Evolutionary conservation across 1,140 invertebrate species (phyloP).

Genomic region (Mylabris phalerata): DNA sequence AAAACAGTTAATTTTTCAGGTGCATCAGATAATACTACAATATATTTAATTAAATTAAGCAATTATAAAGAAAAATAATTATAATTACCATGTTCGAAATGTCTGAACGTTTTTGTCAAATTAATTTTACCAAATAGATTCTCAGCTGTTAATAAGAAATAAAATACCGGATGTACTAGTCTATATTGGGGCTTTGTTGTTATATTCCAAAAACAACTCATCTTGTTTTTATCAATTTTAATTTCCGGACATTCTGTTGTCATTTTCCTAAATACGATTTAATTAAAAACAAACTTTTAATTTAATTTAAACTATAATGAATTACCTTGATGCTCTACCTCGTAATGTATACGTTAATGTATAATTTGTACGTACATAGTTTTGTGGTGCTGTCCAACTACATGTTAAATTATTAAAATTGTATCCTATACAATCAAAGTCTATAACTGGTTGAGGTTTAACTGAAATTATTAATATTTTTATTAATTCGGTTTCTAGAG

Average conservation of each 20-base stretch:
- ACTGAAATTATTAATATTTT: constrained; percentile 21
- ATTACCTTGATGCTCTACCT: constrained; percentile 36
- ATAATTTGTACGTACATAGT: constrained; percentile 49
- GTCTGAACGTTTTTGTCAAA: constrained; percentile 48
- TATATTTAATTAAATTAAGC: not conserved
- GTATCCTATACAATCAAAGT: constrained; percentile 58
- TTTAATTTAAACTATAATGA: not conserved
- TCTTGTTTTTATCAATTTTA: constrained; percentile 27
- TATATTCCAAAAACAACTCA: constrained; percentile 50
- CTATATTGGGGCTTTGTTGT: constrained; percentile 54
- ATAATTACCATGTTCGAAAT: constrained; percentile 51
- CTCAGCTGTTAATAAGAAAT: constrained; percentile 46
- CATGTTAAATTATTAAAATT: constrained; percentile 62
- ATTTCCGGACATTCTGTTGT: constrained; percentile 34
- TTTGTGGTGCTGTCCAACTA: constrained; percentile 49
- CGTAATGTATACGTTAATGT: constrained; percentile 47
- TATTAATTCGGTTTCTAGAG: not conserved
- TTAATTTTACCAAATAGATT: constrained; percentile 50
- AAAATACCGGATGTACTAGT: constrained; percentile 50
- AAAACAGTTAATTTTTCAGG: constrained; percentile 49
- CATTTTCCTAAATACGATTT: not conserved
- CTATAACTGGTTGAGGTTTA: constrained; percentile 49
- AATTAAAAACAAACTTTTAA: not conserved
- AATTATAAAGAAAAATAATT: not conserved
- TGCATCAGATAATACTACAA: constrained; percentile 52